phyloP scores from a whole-genome alignment of 1,140 invertebrate genomes.

The Yoshiicerus persimilis region DNA sequence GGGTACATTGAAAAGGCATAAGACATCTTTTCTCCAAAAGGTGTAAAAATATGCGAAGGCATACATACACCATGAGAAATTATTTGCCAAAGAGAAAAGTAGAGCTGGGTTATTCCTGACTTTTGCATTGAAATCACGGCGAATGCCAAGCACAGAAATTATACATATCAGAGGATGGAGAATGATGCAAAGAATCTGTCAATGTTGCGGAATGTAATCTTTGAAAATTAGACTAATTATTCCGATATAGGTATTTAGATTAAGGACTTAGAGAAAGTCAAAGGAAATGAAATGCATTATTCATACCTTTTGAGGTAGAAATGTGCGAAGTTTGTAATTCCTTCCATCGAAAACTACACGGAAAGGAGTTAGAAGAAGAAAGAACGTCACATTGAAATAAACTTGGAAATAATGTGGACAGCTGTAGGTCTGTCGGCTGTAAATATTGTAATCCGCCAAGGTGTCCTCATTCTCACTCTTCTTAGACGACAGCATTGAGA shows the following conservation, averaged over 20 bases:
- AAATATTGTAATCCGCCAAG: not conserved
- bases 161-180: not conserved
- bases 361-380: not conserved
- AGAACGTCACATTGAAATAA: not conserved
- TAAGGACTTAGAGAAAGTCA: not conserved
- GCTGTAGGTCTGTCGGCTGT: not conserved
- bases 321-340: not conserved
- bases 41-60: not conserved
- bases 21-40: not conserved
- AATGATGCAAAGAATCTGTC: not conserved
- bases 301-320: not conserved
- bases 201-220: not conserved
- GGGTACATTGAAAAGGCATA: not conserved
- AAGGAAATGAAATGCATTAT: not conserved
- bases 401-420: constrained; percentile 5
- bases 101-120: not conserved
- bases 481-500: not conserved
- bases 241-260: not conserved
- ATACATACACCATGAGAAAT: not conserved
- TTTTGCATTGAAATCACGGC: not conserved
- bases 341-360: not conserved
- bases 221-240: not conserved
- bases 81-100: not conserved
- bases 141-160: not conserved
- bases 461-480: not conserved